Evolutionary conservation across 2,113 vertebrate genomes (phyloP), one percentile per base, ranked within the genome.

Genomic region (Hystrix brachyura): DNA sequence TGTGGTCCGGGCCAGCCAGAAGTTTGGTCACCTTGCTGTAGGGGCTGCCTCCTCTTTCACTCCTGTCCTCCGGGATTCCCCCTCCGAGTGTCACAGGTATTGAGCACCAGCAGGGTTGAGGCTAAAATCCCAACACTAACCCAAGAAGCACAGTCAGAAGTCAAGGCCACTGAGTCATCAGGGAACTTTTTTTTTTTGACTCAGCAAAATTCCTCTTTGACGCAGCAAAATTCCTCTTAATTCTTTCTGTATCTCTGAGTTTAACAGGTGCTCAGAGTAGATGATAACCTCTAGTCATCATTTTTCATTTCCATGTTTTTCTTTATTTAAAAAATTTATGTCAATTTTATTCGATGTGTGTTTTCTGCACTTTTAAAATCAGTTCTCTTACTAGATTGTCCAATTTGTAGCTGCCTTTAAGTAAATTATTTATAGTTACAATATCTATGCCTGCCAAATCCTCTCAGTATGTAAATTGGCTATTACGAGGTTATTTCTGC

Each of bases 351-450:
- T 91, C 89, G 55, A 92, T 48, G 14, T 85, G 18, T 72, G 48
- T 74, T 79, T 93, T 91, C 59, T 89, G 19, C 29, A 53, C 88
- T 96, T 29, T 94, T 38, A 76, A 94, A 59, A 32, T 29, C 64
- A 32, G 38, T 38, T 91, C 81, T 93, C 82, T 96, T 79, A 76
- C 85, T 84, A 29, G 65, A 25, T 93, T 81, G 1, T 59, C 14
- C 34, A 87, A 4, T 91, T 78, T 97, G 60, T 76, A 80, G 89
- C 10, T 94, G 55, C 60, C 69, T 29, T 0, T 60, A 79, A 83
- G 18, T 87, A 87, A 78, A 87, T 88, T 57, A 79, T 32, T 97
- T 91, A 76, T 90, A 85, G 82, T 59, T 85, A 53, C 10, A 95
- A 18, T 91, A 79, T 87, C 79, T 71, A 34, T 85, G 82, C 55